Evolutionary conservation across 2,888 invertebrate species (phyloP).

Genomic region (Antitype chi): DNA sequence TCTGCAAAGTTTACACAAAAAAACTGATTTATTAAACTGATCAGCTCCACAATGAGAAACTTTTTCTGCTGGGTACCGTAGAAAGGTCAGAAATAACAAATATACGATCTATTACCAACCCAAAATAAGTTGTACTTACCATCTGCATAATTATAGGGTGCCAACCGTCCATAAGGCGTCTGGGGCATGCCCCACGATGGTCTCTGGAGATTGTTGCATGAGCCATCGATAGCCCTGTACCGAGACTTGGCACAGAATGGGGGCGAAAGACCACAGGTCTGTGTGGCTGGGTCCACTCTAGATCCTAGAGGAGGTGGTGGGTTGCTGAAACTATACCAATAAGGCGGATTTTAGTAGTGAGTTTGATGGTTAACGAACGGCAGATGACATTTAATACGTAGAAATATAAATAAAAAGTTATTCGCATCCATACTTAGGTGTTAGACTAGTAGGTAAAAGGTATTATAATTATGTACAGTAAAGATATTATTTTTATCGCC

Average conservation of each 20-base stretch:
- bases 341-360: neutral
- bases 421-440: slow-evolving; percentile 7
- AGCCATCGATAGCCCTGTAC: slow-evolving; percentile 96
- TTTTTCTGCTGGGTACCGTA: neutral
- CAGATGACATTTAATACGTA: neutral
- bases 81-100: neutral
- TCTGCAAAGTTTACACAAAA: neutral
- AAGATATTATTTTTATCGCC: too few relatives aligned
- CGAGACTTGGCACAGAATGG: slow-evolving; percentile 89
- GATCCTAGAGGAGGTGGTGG: slow-evolving; percentile 85
- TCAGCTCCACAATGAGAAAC: neutral
- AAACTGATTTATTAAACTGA: neutral
- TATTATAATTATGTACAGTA: neutral
- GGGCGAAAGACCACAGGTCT: slow-evolving; percentile 88
- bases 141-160: slow-evolving; percentile 92
- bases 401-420: too few relatives aligned
- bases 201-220: slow-evolving; percentile 97
- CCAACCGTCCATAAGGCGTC: slow-evolving; percentile 92
- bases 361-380: neutral
- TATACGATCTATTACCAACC: neutral
- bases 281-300: slow-evolving; percentile 83
- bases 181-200: slow-evolving; percentile 96
- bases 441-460: neutral
- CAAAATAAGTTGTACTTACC: slow-evolving; percentile 84
- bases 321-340: slow-evolving; percentile 82